These are phyloP conservation scores for Stramonita haemastoma DNA, from an alignment of 2,888 invertebrate genomes.

Conservation along the genomic window DNA sequence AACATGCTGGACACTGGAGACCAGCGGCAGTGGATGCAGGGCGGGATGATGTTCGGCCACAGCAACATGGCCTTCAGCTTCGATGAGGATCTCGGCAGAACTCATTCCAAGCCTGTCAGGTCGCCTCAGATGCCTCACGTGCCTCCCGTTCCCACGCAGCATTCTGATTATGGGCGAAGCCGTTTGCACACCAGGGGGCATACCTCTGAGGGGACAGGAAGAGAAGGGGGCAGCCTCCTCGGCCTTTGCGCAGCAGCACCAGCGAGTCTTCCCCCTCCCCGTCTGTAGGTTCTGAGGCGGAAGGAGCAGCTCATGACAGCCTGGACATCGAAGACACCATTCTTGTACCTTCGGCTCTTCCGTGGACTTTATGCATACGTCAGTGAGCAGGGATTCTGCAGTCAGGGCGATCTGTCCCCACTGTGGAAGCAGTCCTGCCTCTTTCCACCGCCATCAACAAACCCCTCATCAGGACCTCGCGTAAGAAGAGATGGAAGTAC, in stretches of 20 bases:
- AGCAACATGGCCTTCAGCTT: constrained; percentile 29
- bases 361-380: background rate
- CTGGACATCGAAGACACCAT: background rate
- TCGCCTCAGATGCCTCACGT: background rate
- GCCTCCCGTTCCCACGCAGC: background rate
- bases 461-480: background rate
- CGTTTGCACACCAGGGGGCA: background rate
- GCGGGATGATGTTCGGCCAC: background rate
- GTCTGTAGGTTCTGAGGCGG: background rate
- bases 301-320: background rate
- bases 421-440: background rate
- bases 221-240: background rate
- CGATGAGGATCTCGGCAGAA: constrained; percentile 20
- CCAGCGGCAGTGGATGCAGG: background rate
- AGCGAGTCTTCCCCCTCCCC: background rate
- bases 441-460: background rate
- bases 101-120: background rate
- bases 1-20: background rate
- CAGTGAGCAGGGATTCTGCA: background rate
- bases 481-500: background rate
- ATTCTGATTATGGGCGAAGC: background rate
- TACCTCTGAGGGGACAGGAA: background rate
- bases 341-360: background rate
- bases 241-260: background rate
- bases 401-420: background rate